These are phyloP conservation scores for Montipora capricornis DNA, from an alignment of 64 coral and sea anemone genomes.

Conservation along the genomic window DNA sequence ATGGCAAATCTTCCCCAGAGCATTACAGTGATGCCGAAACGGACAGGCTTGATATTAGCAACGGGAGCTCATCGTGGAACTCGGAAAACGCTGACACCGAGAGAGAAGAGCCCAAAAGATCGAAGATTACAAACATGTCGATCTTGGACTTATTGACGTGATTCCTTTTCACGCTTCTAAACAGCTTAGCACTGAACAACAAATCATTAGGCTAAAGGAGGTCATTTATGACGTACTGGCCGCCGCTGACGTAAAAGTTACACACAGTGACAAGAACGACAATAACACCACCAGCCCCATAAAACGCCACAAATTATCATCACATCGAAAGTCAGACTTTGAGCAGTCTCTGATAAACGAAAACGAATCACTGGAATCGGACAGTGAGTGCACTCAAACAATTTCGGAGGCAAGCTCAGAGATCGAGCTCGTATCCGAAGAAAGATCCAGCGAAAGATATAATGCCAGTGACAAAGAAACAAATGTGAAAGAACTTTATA, in stretches of 20 bases:
- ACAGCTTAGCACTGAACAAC: slow-evolving; percentile 40
- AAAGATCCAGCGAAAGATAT: background rate
- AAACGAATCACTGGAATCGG: background rate
- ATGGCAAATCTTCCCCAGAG: slow-evolving; percentile 15
- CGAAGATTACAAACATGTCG: slow-evolving; percentile 55
- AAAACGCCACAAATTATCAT: background rate
- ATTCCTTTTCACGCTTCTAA: slow-evolving; percentile 27
- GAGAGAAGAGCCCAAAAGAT: slow-evolving; percentile 45
- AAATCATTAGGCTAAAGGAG: slow-evolving; percentile 82
- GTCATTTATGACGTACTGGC: slow-evolving; percentile 78
- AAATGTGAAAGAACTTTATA: background rate
- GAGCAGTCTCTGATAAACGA: background rate
- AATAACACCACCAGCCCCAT: background rate
- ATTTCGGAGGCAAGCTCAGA: slow-evolving; percentile 27
- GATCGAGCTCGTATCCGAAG: background rate
- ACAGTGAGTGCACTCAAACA: background rate
- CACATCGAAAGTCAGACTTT: background rate
- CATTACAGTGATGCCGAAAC: slow-evolving; percentile 65
- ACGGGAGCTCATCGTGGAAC: slow-evolving; percentile 60
- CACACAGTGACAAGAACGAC: slow-evolving; percentile 27
- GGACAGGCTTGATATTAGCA: slow-evolving; percentile 83
- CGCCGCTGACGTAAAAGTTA: slow-evolving; percentile 47
- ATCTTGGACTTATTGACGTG: slow-evolving; percentile 58
- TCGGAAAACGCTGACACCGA: slow-evolving; percentile 70
- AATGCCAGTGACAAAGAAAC: background rate